These are phyloP conservation scores for Choristoneura fumiferana DNA, from an alignment of 1,140 invertebrate species.

Conservation along the genomic window DNA sequence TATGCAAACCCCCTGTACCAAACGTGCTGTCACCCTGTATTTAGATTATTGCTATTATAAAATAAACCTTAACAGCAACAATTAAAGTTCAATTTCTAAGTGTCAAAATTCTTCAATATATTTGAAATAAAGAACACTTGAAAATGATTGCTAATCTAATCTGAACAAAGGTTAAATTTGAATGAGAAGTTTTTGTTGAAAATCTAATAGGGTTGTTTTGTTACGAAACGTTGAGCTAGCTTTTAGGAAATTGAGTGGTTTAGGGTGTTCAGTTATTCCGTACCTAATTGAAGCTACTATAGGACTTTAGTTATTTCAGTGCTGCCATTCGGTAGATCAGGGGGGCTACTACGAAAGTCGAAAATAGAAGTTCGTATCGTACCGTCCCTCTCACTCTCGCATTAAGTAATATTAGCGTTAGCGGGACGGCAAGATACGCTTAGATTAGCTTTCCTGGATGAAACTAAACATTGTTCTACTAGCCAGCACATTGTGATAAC, in stretches of 20 bases:
- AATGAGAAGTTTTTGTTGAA: slow-evolving; percentile 8
- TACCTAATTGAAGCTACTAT: neutral
- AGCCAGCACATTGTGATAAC: too few relatives aligned
- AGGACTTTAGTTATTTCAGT: too few relatives aligned
- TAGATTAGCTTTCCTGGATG: too few relatives aligned
- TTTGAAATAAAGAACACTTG: too few relatives aligned
- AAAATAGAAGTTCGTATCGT: too few relatives aligned
- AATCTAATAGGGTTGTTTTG: slow-evolving; percentile 33
- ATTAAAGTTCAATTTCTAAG: neutral
- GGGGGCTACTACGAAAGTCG: too few relatives aligned
- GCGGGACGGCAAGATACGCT: too few relatives aligned
- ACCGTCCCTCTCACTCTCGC: too few relatives aligned
- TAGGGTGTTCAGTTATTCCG: neutral
- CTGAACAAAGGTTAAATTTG: slow-evolving; percentile 3
- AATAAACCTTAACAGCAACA: slow-evolving; percentile 13
- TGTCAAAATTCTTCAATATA: too few relatives aligned
- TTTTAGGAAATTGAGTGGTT: slow-evolving; percentile 45
- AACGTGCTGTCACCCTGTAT: slow-evolving; percentile 20
- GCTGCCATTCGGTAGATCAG: too few relatives aligned
- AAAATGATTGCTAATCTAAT: neutral
- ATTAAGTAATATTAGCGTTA: too few relatives aligned
- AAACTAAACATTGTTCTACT: too few relatives aligned
- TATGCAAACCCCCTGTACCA: slow-evolving; percentile 32
- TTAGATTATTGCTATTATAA: slow-evolving; percentile 14
- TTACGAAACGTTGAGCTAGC: slow-evolving; percentile 43